phyloP scores from a whole-genome alignment of 2,113 vertebrate species.

The Scomber colias region DNA sequence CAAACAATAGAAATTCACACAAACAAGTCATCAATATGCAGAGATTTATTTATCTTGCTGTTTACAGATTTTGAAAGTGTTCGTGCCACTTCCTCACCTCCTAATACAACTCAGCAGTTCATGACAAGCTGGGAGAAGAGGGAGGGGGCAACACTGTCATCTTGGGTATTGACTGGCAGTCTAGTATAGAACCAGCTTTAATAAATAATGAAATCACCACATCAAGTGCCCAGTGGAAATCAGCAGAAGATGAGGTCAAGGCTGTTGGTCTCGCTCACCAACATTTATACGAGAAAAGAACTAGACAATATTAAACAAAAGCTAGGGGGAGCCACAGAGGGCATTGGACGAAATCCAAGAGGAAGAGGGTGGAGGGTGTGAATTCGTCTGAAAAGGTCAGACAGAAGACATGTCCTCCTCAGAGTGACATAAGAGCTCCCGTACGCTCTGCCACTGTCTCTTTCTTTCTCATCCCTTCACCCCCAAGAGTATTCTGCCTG shows the following conservation, averaged over 20 bases:
- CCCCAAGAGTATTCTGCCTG: constrained; percentile 36
- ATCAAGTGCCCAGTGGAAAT: neutral
- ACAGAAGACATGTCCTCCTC: constrained; percentile 47
- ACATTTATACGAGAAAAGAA: constrained; percentile 21
- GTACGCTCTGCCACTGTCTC: constrained; percentile 49
- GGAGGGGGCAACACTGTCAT: neutral
- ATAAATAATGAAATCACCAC: neutral
- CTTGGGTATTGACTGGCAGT: neutral
- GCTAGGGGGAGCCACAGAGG: constrained; percentile 2
- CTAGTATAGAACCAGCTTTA: neutral
- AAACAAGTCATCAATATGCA: neutral
- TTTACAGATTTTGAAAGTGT: neutral
- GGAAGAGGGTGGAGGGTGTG: constrained; percentile 49
- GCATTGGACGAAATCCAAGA: constrained; percentile 18
- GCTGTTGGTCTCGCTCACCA: neutral
- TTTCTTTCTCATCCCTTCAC: constrained; percentile 42
- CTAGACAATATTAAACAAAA: constrained; percentile 5
- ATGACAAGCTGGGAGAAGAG: neutral
- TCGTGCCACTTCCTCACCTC: neutral
- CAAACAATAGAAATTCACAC: neutral
- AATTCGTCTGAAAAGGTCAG: constrained; percentile 76
- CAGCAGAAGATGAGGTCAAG: neutral
- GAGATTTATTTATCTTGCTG: neutral
- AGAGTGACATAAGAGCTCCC: constrained; percentile 48
- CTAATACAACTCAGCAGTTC: neutral